A percentile compares a stretch with the other conserved stretches of the same genome.
phyloP scores from a whole-genome alignment of 1,140 invertebrate genomes.

The Muscidifurax raptorellus region DNA sequence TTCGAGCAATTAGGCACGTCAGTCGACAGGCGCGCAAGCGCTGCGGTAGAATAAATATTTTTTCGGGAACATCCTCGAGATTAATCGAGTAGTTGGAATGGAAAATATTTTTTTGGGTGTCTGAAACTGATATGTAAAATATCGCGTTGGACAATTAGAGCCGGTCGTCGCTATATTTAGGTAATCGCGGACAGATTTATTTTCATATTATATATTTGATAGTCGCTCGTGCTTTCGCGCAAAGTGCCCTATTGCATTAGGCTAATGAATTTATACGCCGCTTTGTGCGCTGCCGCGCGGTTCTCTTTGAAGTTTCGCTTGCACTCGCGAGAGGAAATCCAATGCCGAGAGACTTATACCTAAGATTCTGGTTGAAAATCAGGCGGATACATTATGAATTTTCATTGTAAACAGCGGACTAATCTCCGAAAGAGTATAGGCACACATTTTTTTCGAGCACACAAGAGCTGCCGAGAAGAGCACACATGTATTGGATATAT shows the following conservation, averaged over 20 bases:
- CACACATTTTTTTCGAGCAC: not conserved
- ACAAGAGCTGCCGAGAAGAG: not conserved
- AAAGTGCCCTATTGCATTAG: slow-evolving; percentile 36
- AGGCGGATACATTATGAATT: too few species aligned
- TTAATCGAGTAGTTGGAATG: not conserved
- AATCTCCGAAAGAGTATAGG: too few species aligned
- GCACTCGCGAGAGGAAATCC: not conserved
- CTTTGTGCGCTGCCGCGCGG: not conserved
- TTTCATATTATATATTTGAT: not conserved
- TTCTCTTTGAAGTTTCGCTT: slow-evolving; percentile 31
- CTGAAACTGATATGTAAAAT: too few species aligned
- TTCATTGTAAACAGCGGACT: too few species aligned
- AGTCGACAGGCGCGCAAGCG: not conserved
- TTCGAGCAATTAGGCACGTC: slow-evolving; percentile 19
- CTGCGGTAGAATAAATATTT: not conserved
- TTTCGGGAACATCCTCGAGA: not conserved
- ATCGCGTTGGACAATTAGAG: too few species aligned
- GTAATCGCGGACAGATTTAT: not conserved
- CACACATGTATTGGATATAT: not conserved
- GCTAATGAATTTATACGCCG: slow-evolving; percentile 44
- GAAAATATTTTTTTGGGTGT: too few species aligned
- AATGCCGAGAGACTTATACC: too few species aligned
- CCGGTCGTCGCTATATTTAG: slow-evolving; percentile 11
- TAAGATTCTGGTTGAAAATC: too few species aligned
- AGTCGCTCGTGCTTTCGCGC: not conserved